Conservation (phyloP, 2,888 invertebrate genomes). For the Tuberolachnus salignus region DNA sequence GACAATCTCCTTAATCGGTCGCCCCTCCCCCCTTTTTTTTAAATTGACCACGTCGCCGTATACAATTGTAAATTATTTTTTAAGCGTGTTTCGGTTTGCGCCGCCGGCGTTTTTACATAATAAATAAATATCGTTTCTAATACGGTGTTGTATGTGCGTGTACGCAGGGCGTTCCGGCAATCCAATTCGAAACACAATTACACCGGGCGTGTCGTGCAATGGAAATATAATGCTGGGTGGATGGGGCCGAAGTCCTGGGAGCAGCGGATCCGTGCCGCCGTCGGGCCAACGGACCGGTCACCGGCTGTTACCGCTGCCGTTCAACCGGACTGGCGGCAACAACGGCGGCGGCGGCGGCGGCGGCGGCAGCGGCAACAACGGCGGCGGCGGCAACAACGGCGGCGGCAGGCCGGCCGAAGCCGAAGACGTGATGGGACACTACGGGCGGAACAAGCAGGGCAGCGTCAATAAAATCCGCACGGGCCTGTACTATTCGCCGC, state of each 20-base stretch:
- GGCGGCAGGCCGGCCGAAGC: conserved; percentile 62
- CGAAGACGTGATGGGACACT: conserved; percentile 64
- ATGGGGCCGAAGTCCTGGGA: conserved; percentile 58
- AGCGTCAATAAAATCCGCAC: conserved; percentile 61
- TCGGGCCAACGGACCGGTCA: conserved; percentile 45
- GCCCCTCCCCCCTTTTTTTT: too few species aligned
- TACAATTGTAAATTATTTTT: too few species aligned
- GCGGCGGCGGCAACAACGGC: conserved; percentile 59
- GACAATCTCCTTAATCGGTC: too few species aligned
- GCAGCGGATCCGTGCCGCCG: conserved; percentile 52
- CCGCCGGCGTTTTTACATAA: too few species aligned
- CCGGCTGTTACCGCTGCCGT: conserved; percentile 43
- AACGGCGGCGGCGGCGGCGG: conserved; percentile 32
- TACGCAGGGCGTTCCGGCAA: neutral
- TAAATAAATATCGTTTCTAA: too few species aligned
- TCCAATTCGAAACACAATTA: neutral
- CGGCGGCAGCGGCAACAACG: conserved; percentile 64
- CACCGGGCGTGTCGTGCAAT: conserved; percentile 36
- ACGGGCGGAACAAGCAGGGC: conserved; percentile 65
- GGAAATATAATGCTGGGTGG: conserved; percentile 57
- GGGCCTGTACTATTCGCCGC: conserved; percentile 78
- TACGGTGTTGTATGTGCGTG: too few species aligned
- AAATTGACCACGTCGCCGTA: too few species aligned
- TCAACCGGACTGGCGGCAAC: conserved; percentile 46
- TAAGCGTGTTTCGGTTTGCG: too few species aligned